Evolutionary conservation across 2,888 invertebrate genomes (phyloP).

Genomic region (Ichneumoninae sp.): DNA sequence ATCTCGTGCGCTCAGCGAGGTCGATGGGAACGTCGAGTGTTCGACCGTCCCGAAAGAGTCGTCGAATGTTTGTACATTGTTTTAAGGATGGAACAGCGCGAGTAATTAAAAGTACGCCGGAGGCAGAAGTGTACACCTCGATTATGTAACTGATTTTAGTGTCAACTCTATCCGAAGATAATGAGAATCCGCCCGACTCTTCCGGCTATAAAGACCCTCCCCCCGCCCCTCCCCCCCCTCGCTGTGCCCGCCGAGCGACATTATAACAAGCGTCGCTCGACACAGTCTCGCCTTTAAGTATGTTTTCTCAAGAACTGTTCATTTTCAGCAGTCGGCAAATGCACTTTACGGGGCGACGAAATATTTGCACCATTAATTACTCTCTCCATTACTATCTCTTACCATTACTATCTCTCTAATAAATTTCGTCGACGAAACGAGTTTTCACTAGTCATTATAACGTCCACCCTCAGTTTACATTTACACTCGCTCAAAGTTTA

Average conservation of each 20-base stretch:
- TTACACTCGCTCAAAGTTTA: not conserved
- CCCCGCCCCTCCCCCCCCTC: too few species aligned
- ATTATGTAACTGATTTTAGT: slow-evolving; percentile 18
- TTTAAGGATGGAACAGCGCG: not conserved
- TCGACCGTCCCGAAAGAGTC: not conserved
- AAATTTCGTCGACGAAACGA: not conserved
- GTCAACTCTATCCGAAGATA: slow-evolving; percentile 10
- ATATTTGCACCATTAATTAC: slow-evolving; percentile 12
- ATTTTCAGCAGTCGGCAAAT: slow-evolving; percentile 11
- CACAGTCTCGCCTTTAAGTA: slow-evolving; percentile 25
- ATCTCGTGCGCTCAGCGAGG: too few species aligned
- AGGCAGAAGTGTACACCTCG: not conserved
- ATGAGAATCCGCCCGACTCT: slow-evolving; percentile 37
- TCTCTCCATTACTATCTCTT: not conserved
- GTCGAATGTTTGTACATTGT: not conserved
- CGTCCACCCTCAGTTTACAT: not conserved
- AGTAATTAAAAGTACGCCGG: not conserved
- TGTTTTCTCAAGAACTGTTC: slow-evolving; percentile 25
- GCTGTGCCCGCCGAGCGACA: not conserved
- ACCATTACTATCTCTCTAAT: not conserved
- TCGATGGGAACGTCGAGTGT: not conserved
- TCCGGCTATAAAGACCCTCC: not conserved
- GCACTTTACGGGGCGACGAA: not conserved
- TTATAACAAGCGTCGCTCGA: slow-evolving; percentile 25
- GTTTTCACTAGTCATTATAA: not conserved